Evolutionary conservation across 2,888 invertebrate genomes (phyloP), one percentile per base, ranked within the genome.

Genomic region (Epinotia ramella): DNA sequence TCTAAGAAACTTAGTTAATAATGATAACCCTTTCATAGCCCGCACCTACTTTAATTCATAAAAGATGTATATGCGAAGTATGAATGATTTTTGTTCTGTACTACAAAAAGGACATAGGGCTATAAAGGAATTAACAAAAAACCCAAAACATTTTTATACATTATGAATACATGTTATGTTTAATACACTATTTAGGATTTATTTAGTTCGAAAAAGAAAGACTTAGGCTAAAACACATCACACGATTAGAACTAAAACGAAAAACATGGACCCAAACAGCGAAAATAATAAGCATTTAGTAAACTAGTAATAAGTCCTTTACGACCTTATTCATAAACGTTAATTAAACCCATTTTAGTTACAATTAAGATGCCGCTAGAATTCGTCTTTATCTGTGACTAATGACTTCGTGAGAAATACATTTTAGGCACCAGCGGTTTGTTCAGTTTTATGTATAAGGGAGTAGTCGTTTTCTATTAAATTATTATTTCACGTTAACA

Each of bases 271-370:
- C 24, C 24, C 1, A 60, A 60, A 69, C 69, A 12, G 69, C 69
- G 28, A 69, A 69, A 69, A 46, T 69, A 69, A 69, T 46, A 69
- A 69, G 69, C 69, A 12, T 68, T 68, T 24, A 28, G 6, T 60
- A 46, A 59, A 46, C n/a, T 60, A 69, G 24, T 68, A 46, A 67
- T 16, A 49, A 24, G 3, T 24, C 16, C 16, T 60, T 33, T 24
- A 4, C 9, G 40, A 7, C 40, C 40, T 9, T 40, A 40, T 40
- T 40, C 40, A 40, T 40, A 40, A 40, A 40, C 40, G 9, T 40
- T 40, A 9, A 40, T 40, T 2, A 40, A 40, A 40, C 40, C 40
- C 40, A 40, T 9, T 9, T 40, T 40, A 40, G 40, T 40, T n/a
- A n/a, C n/a, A n/a, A n/a, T n/a, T 40, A 9, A 40, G 0, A 40